Conservation (phyloP, 2,888 invertebrate genomes). For the Eupithecia abbreviata region DNA sequence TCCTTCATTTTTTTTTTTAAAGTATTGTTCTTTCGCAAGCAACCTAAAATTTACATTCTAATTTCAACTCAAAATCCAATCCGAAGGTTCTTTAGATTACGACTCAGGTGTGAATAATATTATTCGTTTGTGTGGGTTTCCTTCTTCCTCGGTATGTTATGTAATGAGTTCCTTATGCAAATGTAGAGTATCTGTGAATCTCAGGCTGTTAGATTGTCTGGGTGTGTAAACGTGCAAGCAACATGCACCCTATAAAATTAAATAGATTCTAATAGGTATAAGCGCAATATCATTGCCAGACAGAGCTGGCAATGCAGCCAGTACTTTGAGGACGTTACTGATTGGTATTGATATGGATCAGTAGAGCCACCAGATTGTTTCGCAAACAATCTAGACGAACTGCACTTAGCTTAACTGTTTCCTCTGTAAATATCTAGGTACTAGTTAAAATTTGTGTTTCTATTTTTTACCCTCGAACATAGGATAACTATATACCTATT, state of each 20-base stretch:
- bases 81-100: slow-evolving; percentile 30
- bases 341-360: background rate
- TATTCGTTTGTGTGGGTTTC: slow-evolving; percentile 17
- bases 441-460: too few species aligned
- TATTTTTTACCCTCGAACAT: too few species aligned
- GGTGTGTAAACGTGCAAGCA: background rate
- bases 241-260: background rate
- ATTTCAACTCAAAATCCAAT: slow-evolving; percentile 15
- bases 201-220: slow-evolving; percentile 15
- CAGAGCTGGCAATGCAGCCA: background rate
- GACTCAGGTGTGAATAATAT: slow-evolving; percentile 32
- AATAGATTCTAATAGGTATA: background rate
- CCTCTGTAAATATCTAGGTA: background rate
- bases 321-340: background rate
- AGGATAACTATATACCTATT: too few species aligned
- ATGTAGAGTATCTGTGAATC: slow-evolving; percentile 17
- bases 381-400: background rate
- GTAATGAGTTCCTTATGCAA: slow-evolving; percentile 26
- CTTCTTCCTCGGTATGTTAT: slow-evolving; percentile 25
- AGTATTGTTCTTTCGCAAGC: background rate
- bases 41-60: background rate
- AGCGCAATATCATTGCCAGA: background rate
- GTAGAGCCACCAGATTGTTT: background rate
- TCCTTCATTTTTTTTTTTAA: background rate
- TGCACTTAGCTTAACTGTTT: background rate